Percentiles rank a stretch among this genome's conserved stretches.
These are phyloP conservation scores for Microcebus tavaratra DNA, from an alignment of 2,113 vertebrate species.

Conservation along the genomic window DNA sequence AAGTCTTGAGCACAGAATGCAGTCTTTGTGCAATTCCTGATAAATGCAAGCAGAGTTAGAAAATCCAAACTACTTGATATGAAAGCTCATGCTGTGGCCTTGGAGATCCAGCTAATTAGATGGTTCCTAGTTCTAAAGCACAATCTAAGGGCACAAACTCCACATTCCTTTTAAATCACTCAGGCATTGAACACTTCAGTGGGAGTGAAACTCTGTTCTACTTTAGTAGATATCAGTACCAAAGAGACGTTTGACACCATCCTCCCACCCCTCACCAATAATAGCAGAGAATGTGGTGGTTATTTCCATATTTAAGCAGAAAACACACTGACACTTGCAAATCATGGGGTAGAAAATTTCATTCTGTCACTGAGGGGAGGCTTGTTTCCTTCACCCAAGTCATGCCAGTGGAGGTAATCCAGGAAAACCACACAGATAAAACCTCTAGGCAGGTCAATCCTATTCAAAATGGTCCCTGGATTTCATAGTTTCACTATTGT, in stretches of 20 bases:
- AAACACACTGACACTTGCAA: not conserved
- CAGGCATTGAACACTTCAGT: not conserved
- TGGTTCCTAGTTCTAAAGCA: not conserved
- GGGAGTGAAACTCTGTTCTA: not conserved
- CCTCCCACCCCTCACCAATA: not conserved
- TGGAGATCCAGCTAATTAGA: not conserved
- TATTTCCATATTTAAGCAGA: not conserved
- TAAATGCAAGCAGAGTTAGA: not conserved
- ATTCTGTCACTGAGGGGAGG: not conserved
- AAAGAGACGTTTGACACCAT: not conserved
- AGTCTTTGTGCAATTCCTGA: not conserved
- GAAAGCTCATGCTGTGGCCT: not conserved
- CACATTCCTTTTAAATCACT: not conserved
- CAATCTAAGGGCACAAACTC: not conserved
- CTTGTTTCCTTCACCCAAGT: not conserved
- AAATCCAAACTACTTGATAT: not conserved
- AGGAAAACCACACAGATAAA: not conserved
- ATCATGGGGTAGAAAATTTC: not conserved
- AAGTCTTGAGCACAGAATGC: not conserved
- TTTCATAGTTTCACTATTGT: not conserved
- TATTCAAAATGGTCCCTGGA: not conserved
- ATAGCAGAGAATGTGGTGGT: not conserved
- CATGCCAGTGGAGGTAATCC: not conserved
- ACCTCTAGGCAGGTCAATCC: not conserved
- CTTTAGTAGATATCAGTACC: not conserved